Evolutionary conservation across 2,888 invertebrate genomes (phyloP), one percentile per base, ranked within the genome.

Genomic region (Sarcophaga subvicina): DNA sequence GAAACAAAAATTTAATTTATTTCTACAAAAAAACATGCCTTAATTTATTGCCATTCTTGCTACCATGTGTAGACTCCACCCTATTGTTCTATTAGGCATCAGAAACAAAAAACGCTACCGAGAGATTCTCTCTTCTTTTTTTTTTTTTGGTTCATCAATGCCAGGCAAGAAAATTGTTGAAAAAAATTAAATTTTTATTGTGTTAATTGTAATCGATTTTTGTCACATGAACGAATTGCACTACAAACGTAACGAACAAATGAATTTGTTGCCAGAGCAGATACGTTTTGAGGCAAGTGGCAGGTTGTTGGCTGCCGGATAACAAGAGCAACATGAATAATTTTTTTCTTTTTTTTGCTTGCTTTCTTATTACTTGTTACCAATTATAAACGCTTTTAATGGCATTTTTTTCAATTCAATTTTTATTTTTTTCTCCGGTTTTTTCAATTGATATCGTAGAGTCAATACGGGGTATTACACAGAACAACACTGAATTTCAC

Each of bases 151-250:
- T 73, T 70, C 54, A 75, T 75, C 83, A 81, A 75, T 81, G 86
- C n/a, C 77, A 83, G 75, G 54, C 71, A 69, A 83, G 72, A 80
- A 76, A 80, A 83, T 81, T 87, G 84, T 67, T 27, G 75, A 79
- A 14, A 49, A 49, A 81, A 87, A 87, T 87, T 84, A 84, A 79
- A 84, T 84, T 84, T 49, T 81, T 78, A 81, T 81, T 84, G 87
- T 84, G 87, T 87, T 87, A 84, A 84, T 87, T 84, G 84, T 84
- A 81, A 87, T 87, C 78, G 83, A 84, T 87, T 87, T 87, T 79
- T 81, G 80, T 66, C 75, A 86, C 80, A 76, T 80, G 60, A 86
- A 71, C 60, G 78, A 87, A 59, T 66, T 75, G 79, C 45, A 54
- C 12, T 25, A 77, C 77, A 64, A 80, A 22, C n/a, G 37, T 76